Base-by-base conservation (phyloP, 2,888 invertebrate species). In the Synanthedon andrenaeformis region DNA sequence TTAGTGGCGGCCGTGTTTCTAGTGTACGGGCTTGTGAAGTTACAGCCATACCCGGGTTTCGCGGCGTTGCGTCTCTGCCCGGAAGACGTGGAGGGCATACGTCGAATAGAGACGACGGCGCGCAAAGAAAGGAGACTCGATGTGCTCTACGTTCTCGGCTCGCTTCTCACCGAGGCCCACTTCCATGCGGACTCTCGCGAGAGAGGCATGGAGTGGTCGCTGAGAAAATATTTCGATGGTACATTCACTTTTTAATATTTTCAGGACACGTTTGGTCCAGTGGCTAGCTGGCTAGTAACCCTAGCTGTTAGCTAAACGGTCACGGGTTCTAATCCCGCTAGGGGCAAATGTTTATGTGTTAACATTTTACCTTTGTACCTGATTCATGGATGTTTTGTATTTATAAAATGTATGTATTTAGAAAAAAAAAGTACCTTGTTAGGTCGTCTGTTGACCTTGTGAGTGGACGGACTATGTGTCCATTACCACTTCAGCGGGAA, bases 191-290 rank as follows among this genome's bases (percentile, higher is more conserved):
- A 57, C 0, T 53, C 61, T 0, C 59, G 83, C 2, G 80, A 82
- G 51, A 62, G 76, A 3, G 84, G 82, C 5, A 68, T 84, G 65
- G 86, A 87, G 42, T 49, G 52, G 0, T 42, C 69, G 0, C 55
- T 76, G 0, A 70, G 72, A 54, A 85, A 84, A 55, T 79, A 84
- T 59, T 66, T 76, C 45, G 80, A 82, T 59, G 80, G 86, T 84
- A 58, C 6, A 12, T 45, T 45, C 11, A 45, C 14, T 13, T 8
- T 8, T 19, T n/a, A n/a, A n/a, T n/a, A n/a, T n/a, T n/a, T n/a
- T n/a, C n/a, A n/a, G n/a, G n/a, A n/a, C n/a, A n/a, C n/a, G n/a
- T n/a, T n/a, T n/a, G n/a, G n/a, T n/a, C n/a, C n/a, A n/a, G n/a
- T n/a, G n/a, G n/a, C n/a, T n/a, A n/a, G n/a, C n/a, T n/a, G n/a